phyloP scores from a whole-genome alignment of 2,797 vertebrate species.

The Taenioides sp. region DNA sequence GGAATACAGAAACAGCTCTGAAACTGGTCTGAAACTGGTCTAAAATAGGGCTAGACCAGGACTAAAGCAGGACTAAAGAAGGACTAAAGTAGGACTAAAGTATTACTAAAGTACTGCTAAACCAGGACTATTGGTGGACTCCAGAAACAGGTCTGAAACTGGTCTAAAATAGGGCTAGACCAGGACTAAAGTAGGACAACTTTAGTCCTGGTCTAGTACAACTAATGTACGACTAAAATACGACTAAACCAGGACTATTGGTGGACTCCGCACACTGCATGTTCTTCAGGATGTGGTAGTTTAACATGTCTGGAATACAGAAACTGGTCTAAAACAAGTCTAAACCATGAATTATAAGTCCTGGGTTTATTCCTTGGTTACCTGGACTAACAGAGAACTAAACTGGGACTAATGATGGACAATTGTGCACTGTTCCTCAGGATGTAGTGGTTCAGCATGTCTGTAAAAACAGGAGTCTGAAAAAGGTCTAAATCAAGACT shows the following conservation, averaged over 20 bases:
- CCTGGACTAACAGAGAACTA: background rate
- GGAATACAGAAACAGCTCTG: background rate
- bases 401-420: background rate
- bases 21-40: background rate
- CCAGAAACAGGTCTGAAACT: background rate
- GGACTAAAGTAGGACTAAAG: no score
- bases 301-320: conserved; percentile 83
- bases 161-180: background rate
- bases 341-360: background rate
- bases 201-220: no score
- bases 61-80: background rate
- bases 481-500: no score
- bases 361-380: no score
- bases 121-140: background rate
- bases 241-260: no score
- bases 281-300: conserved; percentile 91
- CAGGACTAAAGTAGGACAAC: no score
- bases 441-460: no score
- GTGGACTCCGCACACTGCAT: conserved; percentile 85
- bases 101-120: background rate
- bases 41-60: background rate
- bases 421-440: no score
- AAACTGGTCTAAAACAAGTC: background rate
- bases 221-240: no score
- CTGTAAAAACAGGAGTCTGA: no score